Evolutionary conservation across 2,797 vertebrate species (phyloP).

Genomic region (Simalia tracyae): DNA sequence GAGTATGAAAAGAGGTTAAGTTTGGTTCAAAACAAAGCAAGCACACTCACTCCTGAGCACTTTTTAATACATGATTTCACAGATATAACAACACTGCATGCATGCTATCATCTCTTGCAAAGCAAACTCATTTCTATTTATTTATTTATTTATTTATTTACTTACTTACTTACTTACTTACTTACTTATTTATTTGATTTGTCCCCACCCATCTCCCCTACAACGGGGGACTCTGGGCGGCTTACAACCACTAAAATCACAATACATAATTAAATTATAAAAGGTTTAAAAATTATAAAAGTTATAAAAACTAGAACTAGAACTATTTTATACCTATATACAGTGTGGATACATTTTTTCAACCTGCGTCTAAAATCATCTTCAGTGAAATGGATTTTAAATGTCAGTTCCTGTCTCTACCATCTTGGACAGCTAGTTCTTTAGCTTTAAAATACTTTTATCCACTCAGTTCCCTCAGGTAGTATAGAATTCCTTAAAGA

Average conservation of each 20-base stretch:
- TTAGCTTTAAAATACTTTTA: neutral
- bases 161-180: no score
- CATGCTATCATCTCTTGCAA: neutral
- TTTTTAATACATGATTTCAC: neutral
- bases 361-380: neutral
- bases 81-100: no score
- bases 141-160: no score
- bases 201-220: no score
- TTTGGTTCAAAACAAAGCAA: neutral
- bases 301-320: no score
- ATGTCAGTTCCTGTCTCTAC: neutral
- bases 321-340: neutral
- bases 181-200: no score
- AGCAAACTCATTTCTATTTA: neutral
- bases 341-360: neutral
- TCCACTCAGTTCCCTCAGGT: slow-evolving; percentile 15
- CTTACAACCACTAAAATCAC: no score
- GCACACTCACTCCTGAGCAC: neutral
- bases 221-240: no score
- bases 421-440: neutral
- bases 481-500: slow-evolving; percentile 10
- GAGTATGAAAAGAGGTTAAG: neutral
- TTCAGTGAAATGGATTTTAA: neutral
- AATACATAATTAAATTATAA: no score
- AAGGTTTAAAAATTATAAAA: no score